Evolutionary conservation across 2,888 invertebrate species (phyloP), one percentile per base, ranked within the genome.

Genomic region (Cheilosia soror): DNA sequence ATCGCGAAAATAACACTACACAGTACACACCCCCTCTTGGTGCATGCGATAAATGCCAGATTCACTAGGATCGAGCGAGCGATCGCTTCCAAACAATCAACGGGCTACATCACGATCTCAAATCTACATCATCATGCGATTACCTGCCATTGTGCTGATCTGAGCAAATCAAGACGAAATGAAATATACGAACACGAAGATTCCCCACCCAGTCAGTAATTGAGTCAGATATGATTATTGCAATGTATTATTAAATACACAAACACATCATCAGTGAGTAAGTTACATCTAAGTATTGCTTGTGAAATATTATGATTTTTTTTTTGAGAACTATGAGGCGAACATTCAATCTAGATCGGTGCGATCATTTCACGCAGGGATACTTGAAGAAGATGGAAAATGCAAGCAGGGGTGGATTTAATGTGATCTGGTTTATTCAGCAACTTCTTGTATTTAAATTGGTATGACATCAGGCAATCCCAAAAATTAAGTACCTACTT

Each of bases 131-230:
- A 71, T 44, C 65, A 65, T 57, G 31, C 13, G 75, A 71, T 81
- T 81, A 75, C 75, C 71, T 81, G 85, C 81, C 81, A 76, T 40
- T 76, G 81, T 55, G 58, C 13, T 51, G 75, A 81, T 81, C 57
- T 47, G 66, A 65, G 66, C 42, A 55, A 47, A 72, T 81, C 75
- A 69, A 76, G 69, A 44, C 27, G 40, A 76, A 85, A 81, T 71
- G 65, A 85, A 71, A 62, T 31, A 63, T 27, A 3, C 44, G 15
- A 65, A 58, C 58, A 60, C 15, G 58, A 49, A 62, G 60, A 58
- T 5, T 29, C 69, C 44, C 65, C 84, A 69, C 84, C 84, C 80
- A 80, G 80, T 51, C 42, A 53, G 11, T 37, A 37, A 37, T 37
- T 11, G 63, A 80, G 27, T 66, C 75, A 29, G 69, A 53, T 69